Evolutionary conservation across 1,140 invertebrate genomes (phyloP).

Genomic region (Lysiphlebus fabarum): DNA sequence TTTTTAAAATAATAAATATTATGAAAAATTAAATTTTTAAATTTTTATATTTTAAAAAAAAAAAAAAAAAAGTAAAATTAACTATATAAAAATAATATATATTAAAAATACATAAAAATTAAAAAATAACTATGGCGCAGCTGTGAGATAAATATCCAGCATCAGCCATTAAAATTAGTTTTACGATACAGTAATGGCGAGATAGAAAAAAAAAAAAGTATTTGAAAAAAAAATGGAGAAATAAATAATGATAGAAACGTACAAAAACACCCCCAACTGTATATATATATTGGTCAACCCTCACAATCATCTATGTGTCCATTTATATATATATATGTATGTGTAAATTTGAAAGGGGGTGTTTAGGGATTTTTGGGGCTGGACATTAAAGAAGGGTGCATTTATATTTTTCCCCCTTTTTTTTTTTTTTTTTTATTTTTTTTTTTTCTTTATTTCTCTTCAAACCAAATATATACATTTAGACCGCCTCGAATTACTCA

Average conservation of each 20-base stretch:
- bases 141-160: too few relatives aligned
- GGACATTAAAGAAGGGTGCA: conserved; percentile 22
- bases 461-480: conserved; percentile 3
- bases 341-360: too few relatives aligned
- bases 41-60: too few relatives aligned
- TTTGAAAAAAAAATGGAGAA: background rate
- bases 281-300: conserved; percentile 28
- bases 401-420: conserved; percentile 5
- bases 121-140: too few relatives aligned
- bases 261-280: conserved; percentile 18
- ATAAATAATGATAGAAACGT: conserved; percentile 10
- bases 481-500: conserved; percentile 35
- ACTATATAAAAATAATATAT: too few relatives aligned
- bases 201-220: conserved; percentile 2
- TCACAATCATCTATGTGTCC: too few relatives aligned
- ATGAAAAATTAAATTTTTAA: too few relatives aligned
- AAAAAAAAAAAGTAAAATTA: too few relatives aligned
- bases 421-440: background rate
- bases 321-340: conserved; percentile 8
- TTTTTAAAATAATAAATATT: too few relatives aligned
- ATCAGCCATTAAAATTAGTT: background rate
- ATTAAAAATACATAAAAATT: too few relatives aligned
- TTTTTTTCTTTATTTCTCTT: conserved; percentile 2
- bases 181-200: background rate
- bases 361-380: conserved; percentile 20